A percentile compares a stretch with the other conserved stretches of the same genome.
Evolutionary conservation across 2,888 invertebrate genomes (phyloP).

Genomic region (Cryptocephalus moraei): DNA sequence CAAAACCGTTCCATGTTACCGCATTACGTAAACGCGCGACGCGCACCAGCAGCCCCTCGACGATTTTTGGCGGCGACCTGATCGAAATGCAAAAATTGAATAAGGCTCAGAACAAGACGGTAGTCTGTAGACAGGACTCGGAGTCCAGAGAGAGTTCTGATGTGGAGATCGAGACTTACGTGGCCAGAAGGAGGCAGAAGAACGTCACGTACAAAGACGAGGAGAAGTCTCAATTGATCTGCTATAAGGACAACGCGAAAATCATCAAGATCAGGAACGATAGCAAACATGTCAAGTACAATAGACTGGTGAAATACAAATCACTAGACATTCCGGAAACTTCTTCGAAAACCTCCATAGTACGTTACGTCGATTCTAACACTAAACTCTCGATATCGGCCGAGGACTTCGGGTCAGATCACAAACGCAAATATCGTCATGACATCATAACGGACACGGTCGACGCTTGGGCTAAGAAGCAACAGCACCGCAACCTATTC

Average conservation of each 20-base stretch:
- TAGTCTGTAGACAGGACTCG: conserved; percentile 14
- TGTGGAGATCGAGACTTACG: conserved; percentile 25
- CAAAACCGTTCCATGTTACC: conserved; percentile 13
- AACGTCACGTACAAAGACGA: conserved; percentile 28
- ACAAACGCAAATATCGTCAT: conserved; percentile 33
- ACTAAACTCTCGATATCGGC: conserved; percentile 35
- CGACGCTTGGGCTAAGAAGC: conserved; percentile 48
- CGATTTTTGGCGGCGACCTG: conserved; percentile 15
- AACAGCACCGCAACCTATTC: conserved; percentile 27
- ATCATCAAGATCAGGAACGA: conserved; percentile 32
- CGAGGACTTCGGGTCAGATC: conserved; percentile 31
- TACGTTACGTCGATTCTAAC: conserved; percentile 31
- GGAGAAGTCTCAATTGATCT: conserved; percentile 34
- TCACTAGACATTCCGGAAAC: conserved; percentile 30
- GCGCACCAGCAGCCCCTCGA: conserved; percentile 6
- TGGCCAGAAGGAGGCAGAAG: conserved; percentile 19
- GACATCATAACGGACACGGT: conserved; percentile 53
- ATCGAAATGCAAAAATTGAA: conserved; percentile 21
- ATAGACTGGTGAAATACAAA: conserved; percentile 32
- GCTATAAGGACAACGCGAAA: conserved; percentile 33
- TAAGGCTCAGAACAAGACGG: conserved; percentile 11
- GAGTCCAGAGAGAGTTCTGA: conserved; percentile 33
- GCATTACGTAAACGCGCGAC: conserved; percentile 24
- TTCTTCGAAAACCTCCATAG: conserved; percentile 22
- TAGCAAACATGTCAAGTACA: conserved; percentile 32